A percentile compares a stretch with the other conserved stretches of the same genome.
Evolutionary conservation across 2,888 invertebrate genomes (phyloP).

Genomic region (Laspeyria flexula): DNA sequence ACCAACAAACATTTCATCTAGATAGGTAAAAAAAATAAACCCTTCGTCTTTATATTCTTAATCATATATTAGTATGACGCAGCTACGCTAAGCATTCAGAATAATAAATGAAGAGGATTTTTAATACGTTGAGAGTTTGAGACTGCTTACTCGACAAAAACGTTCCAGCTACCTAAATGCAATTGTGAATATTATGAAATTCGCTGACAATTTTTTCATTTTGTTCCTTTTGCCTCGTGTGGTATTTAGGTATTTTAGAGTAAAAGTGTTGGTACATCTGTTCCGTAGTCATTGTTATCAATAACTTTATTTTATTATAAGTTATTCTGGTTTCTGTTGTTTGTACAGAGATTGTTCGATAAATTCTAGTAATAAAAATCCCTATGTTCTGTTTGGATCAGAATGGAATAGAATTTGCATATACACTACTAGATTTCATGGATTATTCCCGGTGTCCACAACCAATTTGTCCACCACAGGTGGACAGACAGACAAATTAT

Average conservation of each 20-base stretch:
- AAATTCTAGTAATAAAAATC: no score
- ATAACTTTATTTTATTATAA: no score
- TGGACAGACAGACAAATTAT: no score
- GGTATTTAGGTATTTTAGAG: slow-evolving; percentile 5
- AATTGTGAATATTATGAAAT: slow-evolving; percentile 42
- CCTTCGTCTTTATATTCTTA: slow-evolving; percentile 2
- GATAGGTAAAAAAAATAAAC: not conserved
- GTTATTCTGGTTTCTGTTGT: no score
- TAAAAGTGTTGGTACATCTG: slow-evolving; percentile 7
- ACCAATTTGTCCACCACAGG: no score
- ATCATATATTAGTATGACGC: slow-evolving; percentile 10
- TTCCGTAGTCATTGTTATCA: not conserved
- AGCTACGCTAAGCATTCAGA: slow-evolving; percentile 17
- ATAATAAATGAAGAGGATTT: slow-evolving; percentile 37
- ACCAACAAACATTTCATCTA: not conserved
- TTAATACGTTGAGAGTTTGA: slow-evolving; percentile 45
- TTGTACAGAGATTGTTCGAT: no score
- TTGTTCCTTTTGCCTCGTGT: slow-evolving; percentile 31
- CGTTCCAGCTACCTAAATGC: slow-evolving; percentile 37
- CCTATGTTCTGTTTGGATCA: no score
- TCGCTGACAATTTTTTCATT: slow-evolving; percentile 42
- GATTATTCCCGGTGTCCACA: no score
- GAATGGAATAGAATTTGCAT: no score
- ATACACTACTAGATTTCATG: no score
- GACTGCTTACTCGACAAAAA: slow-evolving; percentile 38